These are phyloP conservation scores for Altica lythri DNA, from an alignment of 2,888 invertebrate genomes.

Conservation along the genomic window DNA sequence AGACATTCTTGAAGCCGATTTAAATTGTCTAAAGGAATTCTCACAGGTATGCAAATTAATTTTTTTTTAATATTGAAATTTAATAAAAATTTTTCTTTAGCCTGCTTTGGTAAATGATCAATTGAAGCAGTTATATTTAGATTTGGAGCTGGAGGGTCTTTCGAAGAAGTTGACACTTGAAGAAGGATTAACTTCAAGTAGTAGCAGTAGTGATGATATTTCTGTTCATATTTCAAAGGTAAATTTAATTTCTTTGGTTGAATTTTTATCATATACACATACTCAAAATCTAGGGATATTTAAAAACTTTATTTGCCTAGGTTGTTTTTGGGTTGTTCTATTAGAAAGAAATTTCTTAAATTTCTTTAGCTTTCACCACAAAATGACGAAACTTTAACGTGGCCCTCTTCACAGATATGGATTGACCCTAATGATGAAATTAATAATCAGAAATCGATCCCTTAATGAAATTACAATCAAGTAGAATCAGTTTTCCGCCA, in stretches of 20 bases:
- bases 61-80: not conserved
- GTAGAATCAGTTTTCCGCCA: too few relatives aligned
- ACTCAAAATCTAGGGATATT: too few relatives aligned
- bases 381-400: too few relatives aligned
- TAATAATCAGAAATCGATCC: too few relatives aligned
- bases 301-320: too few relatives aligned
- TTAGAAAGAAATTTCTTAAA: too few relatives aligned
- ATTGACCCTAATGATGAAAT: too few relatives aligned
- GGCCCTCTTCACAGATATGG: too few relatives aligned
- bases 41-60: conserved; percentile 59
- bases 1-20: conserved; percentile 68
- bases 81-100: conserved; percentile 56
- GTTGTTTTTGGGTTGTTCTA: too few relatives aligned
- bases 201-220: conserved; percentile 54
- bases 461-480: too few relatives aligned
- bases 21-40: conserved; percentile 61
- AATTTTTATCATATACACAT: too few relatives aligned
- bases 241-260: conserved; percentile 19
- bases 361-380: too few relatives aligned
- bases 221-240: conserved; percentile 48
- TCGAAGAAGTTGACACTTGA: conserved; percentile 65
- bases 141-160: conserved; percentile 69
- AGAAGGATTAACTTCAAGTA: conserved; percentile 64
- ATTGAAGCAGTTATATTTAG: conserved; percentile 69
- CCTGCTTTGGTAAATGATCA: conserved; percentile 74